Conservation (phyloP, 2,888 invertebrate species). For the Ischnura elegans region DNA sequence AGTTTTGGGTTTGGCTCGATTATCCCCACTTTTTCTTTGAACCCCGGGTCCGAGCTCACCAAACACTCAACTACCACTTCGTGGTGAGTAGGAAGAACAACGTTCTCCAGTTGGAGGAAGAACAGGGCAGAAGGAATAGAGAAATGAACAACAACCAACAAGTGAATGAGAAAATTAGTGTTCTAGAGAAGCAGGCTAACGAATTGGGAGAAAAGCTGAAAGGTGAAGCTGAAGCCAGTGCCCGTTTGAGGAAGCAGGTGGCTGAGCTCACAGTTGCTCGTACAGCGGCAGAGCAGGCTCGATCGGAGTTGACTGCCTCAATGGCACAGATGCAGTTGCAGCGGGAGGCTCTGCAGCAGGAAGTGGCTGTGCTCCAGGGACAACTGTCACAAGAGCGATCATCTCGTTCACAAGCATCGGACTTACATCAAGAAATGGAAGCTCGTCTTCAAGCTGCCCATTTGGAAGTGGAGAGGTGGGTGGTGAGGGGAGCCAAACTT, state of each 20-base stretch:
- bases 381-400: conserved; percentile 90
- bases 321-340: conserved; percentile 87
- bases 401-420: conserved; percentile 87
- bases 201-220: conserved; percentile 95
- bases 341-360: conserved; percentile 89
- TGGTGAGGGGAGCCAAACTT: conserved; percentile 83
- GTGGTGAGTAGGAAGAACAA: too few relatives aligned
- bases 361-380: conserved; percentile 86
- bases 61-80: too few relatives aligned
- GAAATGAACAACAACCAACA: conserved; percentile 92
- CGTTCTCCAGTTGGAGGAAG: conserved; percentile 94
- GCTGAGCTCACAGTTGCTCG: conserved; percentile 91
- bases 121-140: conserved; percentile 90
- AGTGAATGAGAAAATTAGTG: conserved; percentile 90
- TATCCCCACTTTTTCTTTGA: too few relatives aligned
- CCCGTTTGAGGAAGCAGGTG: conserved; percentile 90
- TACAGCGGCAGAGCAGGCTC: conserved; percentile 90
- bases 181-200: conserved; percentile 91
- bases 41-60: too few relatives aligned
- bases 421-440: conserved; percentile 86
- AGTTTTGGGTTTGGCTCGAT: too few relatives aligned
- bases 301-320: conserved; percentile 86
- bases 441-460: conserved; percentile 81
- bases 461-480: conserved; percentile 83
- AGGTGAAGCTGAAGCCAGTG: conserved; percentile 89